Conservation (phyloP, 1,140 invertebrate species). For the Spodoptera litura region DNA sequence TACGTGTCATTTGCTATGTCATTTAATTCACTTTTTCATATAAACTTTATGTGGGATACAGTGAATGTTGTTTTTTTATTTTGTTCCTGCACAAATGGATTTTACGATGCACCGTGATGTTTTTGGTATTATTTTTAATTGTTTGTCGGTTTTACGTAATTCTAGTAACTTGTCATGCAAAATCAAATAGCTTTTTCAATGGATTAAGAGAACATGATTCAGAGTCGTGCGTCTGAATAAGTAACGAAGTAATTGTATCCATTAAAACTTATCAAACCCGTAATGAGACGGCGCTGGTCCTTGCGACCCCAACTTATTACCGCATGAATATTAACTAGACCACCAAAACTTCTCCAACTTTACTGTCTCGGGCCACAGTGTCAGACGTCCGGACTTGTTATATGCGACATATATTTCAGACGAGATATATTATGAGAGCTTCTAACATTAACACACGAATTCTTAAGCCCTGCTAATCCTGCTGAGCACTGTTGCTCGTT, state of each 20-base stretch:
- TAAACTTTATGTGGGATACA: constrained; percentile 3
- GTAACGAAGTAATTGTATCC: too few relatives aligned
- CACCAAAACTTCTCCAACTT: too few relatives aligned
- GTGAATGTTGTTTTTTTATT: neutral
- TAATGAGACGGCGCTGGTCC: too few relatives aligned
- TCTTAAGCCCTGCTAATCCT: neutral
- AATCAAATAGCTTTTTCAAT: too few relatives aligned
- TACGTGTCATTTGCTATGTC: constrained; percentile 14
- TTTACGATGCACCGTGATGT: neutral
- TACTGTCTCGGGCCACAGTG: too few relatives aligned
- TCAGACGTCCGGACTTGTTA: neutral
- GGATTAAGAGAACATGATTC: too few relatives aligned
- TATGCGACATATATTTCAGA: neutral
- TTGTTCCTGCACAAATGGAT: neutral
- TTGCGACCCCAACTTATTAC: too few relatives aligned
- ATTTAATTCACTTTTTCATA: constrained; percentile 27
- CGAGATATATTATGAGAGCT: neutral
- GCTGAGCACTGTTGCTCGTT: neutral
- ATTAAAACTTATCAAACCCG: too few relatives aligned
- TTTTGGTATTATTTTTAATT: neutral
- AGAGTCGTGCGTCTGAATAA: too few relatives aligned
- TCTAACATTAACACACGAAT: neutral
- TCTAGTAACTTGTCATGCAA: too few relatives aligned
- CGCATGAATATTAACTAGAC: too few relatives aligned
- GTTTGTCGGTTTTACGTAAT: neutral